These are phyloP conservation scores for Nanorana parkeri DNA, from an alignment of 2,113 vertebrate genomes.

Conservation along the genomic window DNA sequence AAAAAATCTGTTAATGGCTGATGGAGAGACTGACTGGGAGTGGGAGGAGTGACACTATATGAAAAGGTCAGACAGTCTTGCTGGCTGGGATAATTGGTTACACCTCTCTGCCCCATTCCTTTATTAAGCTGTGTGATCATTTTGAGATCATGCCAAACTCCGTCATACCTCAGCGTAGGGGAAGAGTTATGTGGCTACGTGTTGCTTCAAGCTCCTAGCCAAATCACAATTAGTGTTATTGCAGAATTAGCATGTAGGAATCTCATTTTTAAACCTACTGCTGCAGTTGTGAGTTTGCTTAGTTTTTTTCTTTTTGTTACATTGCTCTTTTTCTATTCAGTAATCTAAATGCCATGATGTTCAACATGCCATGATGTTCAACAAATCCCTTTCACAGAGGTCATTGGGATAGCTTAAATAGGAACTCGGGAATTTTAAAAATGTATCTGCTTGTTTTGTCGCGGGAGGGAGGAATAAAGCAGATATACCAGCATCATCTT, in stretches of 20 bases:
- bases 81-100: conserved; percentile 56
- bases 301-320: too few relatives aligned
- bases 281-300: too few relatives aligned
- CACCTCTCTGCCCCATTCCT: conserved; percentile 49
- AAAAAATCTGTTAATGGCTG: conserved; percentile 37
- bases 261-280: too few relatives aligned
- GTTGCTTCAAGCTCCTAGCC: background rate
- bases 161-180: conserved; percentile 17
- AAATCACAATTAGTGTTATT: background rate
- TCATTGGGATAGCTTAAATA: too few relatives aligned
- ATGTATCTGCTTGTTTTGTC: too few relatives aligned
- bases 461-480: too few relatives aligned
- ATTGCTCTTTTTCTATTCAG: too few relatives aligned
- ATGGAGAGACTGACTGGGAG: conserved; percentile 51
- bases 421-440: too few relatives aligned
- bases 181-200: conserved; percentile 11
- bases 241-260: background rate
- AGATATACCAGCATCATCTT: too few relatives aligned
- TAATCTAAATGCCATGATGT: too few relatives aligned
- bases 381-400: too few relatives aligned
- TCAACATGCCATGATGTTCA: too few relatives aligned
- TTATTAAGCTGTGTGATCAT: conserved; percentile 51
- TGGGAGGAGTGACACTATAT: conserved; percentile 49
- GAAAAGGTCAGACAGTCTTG: conserved; percentile 51
- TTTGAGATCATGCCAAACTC: conserved; percentile 48